These are phyloP conservation scores for Euplagia quadripunctaria DNA, from an alignment of 2,888 invertebrate species.

Conservation along the genomic window DNA sequence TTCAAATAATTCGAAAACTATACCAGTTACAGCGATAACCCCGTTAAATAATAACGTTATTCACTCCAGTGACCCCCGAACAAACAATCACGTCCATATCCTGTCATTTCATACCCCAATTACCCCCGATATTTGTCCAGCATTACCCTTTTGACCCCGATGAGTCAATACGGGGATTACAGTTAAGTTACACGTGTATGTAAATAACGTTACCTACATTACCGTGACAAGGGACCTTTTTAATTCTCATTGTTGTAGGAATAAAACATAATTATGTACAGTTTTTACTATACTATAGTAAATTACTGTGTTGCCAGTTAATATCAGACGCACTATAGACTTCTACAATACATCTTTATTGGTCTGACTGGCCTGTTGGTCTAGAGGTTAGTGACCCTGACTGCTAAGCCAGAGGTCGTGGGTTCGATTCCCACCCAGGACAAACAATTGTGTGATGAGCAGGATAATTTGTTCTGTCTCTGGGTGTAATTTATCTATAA, in stretches of 20 bases:
- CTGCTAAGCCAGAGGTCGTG: no score
- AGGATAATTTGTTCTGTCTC: no score
- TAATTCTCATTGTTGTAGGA: neutral
- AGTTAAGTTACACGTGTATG: conserved; percentile 12
- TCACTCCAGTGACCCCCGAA: conserved; percentile 9
- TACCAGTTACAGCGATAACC: conserved; percentile 14
- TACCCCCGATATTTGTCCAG: conserved; percentile 19
- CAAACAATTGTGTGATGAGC: no score
- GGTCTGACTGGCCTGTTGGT: no score
- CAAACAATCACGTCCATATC: conserved; percentile 22
- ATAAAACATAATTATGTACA: neutral
- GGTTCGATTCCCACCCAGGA: no score
- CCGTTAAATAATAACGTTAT: conserved; percentile 25
- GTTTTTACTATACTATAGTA: neutral
- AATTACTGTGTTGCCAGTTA: neutral
- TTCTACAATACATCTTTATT: neutral
- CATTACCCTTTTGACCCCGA: conserved; percentile 23
- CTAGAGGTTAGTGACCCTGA: no score
- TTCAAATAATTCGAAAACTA: neutral
- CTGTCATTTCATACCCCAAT: conserved; percentile 28
- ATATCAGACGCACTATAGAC: neutral
- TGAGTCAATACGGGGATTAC: conserved; percentile 15
- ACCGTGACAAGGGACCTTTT: conserved; percentile 1
- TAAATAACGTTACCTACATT: conserved; percentile 9
- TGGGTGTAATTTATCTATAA: no score